Evolutionary conservation across 2,888 invertebrate genomes (phyloP).

Genomic region (Caprella mutica): DNA sequence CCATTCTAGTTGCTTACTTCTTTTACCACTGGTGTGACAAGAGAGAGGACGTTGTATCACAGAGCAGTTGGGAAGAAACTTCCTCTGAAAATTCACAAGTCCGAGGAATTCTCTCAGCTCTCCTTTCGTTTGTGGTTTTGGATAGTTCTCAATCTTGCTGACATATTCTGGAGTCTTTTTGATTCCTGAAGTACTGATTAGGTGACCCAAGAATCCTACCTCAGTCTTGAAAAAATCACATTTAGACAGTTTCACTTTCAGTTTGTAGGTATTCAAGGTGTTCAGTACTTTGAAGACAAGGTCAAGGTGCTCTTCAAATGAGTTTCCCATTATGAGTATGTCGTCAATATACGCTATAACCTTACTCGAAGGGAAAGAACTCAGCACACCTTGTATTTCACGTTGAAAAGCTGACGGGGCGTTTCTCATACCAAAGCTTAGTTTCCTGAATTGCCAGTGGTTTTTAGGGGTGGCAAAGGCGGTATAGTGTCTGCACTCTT

Average conservation of each 20-base stretch:
- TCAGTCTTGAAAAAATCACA: neutral
- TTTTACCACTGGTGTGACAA: neutral
- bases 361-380: neutral
- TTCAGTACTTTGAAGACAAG: neutral
- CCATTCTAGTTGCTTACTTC: neutral
- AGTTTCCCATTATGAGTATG: neutral
- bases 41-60: neutral
- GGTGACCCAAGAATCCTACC: neutral
- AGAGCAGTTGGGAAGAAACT: neutral
- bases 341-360: neutral
- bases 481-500: neutral
- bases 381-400: neutral
- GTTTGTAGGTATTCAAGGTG: neutral
- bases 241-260: neutral
- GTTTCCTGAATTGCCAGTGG: neutral
- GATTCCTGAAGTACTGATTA: neutral
- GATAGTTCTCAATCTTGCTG: neutral
- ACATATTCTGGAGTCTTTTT: neutral
- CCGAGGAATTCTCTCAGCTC: neutral
- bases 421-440: neutral
- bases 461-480: neutral
- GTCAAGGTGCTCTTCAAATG: neutral
- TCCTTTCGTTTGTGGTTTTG: neutral
- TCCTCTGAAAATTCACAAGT: neutral
- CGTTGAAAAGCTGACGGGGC: constrained; percentile 2